These are phyloP conservation scores for Agapetus fuscipes DNA, from an alignment of 2,888 invertebrate genomes.

Conservation along the genomic window DNA sequence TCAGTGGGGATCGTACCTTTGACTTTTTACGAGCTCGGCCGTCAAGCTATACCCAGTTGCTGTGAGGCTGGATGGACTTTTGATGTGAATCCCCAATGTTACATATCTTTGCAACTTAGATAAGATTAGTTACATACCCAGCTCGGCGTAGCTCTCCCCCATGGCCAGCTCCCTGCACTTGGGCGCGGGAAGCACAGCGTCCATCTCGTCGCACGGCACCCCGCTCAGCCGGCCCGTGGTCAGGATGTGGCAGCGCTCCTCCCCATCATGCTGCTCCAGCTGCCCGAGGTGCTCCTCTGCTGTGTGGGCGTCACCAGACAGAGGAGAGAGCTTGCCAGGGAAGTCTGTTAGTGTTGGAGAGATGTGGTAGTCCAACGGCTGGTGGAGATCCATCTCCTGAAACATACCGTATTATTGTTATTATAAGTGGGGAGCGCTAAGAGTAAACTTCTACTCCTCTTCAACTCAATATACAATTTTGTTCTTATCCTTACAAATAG, in stretches of 20 bases:
- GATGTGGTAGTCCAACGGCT: constrained; percentile 42
- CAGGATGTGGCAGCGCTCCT: constrained; percentile 30
- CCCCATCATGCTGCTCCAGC: constrained; percentile 39
- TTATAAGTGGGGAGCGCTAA: too few relatives aligned
- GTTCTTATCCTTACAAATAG: too few relatives aligned
- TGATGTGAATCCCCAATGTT: too few relatives aligned
- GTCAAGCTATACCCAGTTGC: too few relatives aligned
- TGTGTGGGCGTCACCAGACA: constrained; percentile 35
- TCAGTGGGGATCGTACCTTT: too few relatives aligned
- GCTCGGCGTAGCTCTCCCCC: constrained; percentile 45
- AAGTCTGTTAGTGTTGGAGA: constrained; percentile 39
- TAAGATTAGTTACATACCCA: constrained; percentile 37
- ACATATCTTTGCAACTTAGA: too few relatives aligned
- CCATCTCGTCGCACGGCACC: constrained; percentile 39
- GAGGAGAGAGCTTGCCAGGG: constrained; percentile 34
- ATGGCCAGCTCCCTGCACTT: constrained; percentile 43
- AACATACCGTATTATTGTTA: too few relatives aligned
- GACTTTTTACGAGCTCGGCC: too few relatives aligned
- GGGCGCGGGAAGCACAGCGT: constrained; percentile 39
- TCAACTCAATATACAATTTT: too few relatives aligned
- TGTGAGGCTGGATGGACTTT: too few relatives aligned
- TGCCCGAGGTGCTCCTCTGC: not conserved
- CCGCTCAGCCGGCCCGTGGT: constrained; percentile 37
- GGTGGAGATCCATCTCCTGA: constrained; percentile 36
- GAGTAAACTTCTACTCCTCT: too few relatives aligned